A percentile compares a stretch with the other conserved stretches of the same genome.
These are phyloP conservation scores for Nephila pilipes DNA, from an alignment of 1,140 invertebrate species.

Conservation along the genomic window DNA sequence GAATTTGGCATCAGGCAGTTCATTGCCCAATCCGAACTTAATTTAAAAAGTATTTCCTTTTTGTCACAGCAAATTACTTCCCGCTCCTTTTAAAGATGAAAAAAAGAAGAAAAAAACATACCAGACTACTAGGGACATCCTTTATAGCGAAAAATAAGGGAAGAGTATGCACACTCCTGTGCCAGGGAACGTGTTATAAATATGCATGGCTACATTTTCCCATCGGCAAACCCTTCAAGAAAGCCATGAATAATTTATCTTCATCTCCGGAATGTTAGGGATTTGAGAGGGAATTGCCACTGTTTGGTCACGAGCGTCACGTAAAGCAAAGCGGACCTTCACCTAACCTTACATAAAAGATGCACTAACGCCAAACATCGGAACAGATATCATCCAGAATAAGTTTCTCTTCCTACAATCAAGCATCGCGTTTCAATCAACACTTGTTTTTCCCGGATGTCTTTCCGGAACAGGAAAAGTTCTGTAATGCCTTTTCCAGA, in stretches of 20 bases:
- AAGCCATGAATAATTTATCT: conserved; percentile 62
- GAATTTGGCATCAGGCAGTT: background rate
- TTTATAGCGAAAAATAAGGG: conserved; percentile 3
- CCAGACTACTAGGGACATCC: background rate
- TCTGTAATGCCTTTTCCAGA: conserved; percentile 29
- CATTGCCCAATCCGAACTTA: background rate
- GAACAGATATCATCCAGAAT: conserved; percentile 30
- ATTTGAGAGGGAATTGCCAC: conserved; percentile 29
- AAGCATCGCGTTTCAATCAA: conserved; percentile 47
- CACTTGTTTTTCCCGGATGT: background rate
- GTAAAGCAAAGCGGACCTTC: conserved; percentile 32
- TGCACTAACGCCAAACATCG: conserved; percentile 40
- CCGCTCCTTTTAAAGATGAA: background rate
- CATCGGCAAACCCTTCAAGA: conserved; percentile 22
- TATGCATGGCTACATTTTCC: conserved; percentile 34
- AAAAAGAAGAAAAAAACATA: background rate
- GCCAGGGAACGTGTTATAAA: conserved; percentile 30
- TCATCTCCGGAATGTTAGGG: conserved; percentile 19
- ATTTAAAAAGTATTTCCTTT: background rate
- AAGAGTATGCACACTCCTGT: background rate
- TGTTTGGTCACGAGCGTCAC: conserved; percentile 55
- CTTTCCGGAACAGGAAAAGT: conserved; percentile 9
- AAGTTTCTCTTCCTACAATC: background rate
- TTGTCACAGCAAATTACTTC: background rate
- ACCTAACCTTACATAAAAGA: conserved; percentile 19